Percentiles rank a stretch among this genome's conserved stretches.
Evolutionary conservation across 2,113 vertebrate species (phyloP).

Genomic region (Lamprotornis superbus): DNA sequence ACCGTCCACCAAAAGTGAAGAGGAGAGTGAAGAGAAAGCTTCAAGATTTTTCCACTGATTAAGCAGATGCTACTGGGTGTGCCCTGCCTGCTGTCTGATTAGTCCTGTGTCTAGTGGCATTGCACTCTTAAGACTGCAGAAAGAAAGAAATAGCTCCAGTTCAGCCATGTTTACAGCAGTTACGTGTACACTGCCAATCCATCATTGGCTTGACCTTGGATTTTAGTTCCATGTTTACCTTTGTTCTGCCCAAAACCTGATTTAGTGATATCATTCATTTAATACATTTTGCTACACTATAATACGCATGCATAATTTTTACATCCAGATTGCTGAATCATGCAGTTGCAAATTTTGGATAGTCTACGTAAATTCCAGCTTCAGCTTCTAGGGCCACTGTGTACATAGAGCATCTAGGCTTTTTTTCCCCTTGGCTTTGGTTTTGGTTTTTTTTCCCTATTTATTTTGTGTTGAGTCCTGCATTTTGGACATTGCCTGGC

Average conservation of each 20-base stretch:
- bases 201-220: conserved; percentile 33
- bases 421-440: not conserved
- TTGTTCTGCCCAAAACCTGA: not conserved
- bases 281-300: not conserved
- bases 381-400: not conserved
- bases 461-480: not conserved
- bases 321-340: conserved; percentile 47
- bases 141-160: not conserved
- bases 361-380: not conserved
- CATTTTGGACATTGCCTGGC: not conserved
- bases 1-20: not conserved
- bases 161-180: not conserved
- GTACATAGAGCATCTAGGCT: not conserved
- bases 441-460: not conserved
- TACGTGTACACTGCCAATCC: not conserved
- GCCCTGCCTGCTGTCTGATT: not conserved
- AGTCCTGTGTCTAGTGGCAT: not conserved
- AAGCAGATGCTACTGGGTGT: conserved; percentile 37
- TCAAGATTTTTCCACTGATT: not conserved
- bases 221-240: not conserved
- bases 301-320: not conserved
- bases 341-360: not conserved
- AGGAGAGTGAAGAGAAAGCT: not conserved
- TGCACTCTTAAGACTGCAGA: not conserved
- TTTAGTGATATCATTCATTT: not conserved